phyloP scores from a whole-genome alignment of 2,797 vertebrate species.

The Spinus olivaceus region DNA sequence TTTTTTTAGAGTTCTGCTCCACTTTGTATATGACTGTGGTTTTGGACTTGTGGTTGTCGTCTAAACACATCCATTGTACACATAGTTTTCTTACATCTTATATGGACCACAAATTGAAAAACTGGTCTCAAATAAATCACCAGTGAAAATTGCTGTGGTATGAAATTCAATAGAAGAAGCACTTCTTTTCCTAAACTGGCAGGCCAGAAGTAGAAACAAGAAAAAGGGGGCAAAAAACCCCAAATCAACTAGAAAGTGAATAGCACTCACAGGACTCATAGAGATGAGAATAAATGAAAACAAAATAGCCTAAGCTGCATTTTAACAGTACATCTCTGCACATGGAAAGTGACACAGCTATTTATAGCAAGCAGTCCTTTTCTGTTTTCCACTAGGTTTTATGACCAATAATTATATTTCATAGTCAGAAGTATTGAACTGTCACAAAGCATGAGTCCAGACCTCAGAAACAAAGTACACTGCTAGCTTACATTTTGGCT shows the following conservation, averaged over 20 bases:
- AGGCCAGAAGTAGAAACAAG: background rate
- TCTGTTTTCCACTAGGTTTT: background rate
- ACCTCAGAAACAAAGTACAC: background rate
- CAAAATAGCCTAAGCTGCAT: background rate
- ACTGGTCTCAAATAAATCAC: background rate
- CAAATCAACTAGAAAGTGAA: background rate
- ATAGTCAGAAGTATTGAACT: background rate
- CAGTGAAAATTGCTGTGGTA: background rate
- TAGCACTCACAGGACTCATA: background rate
- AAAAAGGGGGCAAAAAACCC: fast-evolving
- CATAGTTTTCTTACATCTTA: background rate
- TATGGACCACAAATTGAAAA: background rate
- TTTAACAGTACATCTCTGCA: background rate
- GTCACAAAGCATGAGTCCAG: background rate
- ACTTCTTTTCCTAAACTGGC: background rate
- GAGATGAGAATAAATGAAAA: background rate
- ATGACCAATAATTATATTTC: background rate
- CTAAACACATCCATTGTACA: background rate
- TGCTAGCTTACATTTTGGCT: background rate
- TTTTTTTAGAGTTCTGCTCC: background rate
- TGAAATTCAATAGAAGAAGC: background rate
- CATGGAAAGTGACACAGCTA: background rate
- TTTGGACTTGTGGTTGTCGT: background rate
- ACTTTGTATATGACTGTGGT: background rate
- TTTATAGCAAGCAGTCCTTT: background rate